Base-by-base conservation (phyloP, 2,797 vertebrate species). In the Eulemur mongoz region DNA sequence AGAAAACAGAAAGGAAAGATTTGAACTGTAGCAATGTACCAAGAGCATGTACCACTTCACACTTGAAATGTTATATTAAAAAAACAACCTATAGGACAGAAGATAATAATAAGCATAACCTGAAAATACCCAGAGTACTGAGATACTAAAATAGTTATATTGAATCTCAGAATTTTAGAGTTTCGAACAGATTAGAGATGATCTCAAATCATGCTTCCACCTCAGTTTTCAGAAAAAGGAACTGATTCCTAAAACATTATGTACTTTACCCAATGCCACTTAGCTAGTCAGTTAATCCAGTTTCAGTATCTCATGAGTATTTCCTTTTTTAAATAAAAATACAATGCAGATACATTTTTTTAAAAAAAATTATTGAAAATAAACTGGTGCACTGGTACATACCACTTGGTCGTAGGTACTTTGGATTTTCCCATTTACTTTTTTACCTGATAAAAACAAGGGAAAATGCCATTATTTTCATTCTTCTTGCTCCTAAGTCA, bases 321-420 rank as follows among this genome's bases (percentile, higher is more conserved):
- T 59, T 63, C 13, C 27, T 50, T 70, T 75, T 48, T 67, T 57
- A 67, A 96, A 52, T 45, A 54, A 90, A 92, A 95, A 65, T 75
- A 87, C 1, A 94, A 72, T 69, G 43, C 48, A 93, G 63, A 84
- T 9, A 57, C 1, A 85, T 50, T 79, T 81, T 70, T 32, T 57
- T 1, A 0, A 7, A 70, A 95, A 80, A 43, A 0, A 45, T 65
- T 83, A 27, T 57, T 69, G 52, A 91, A 96, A 97, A 84, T 12
- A 92, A 96, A 5, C 0, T 50, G 63, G 90, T 95, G 80, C 63
- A n/a, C 32, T 35, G 32, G 32, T 67, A 67, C 98, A 93, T 98
- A 99, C 99, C 99, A 98, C 67, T 98, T 98, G 98, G 97, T 96
- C 99, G 97, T 98, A 98, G 54, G 98, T 99, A 94, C 98, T 99